phyloP scores from a whole-genome alignment of 1,140 invertebrate species.

The Sitobion miscanthi region DNA sequence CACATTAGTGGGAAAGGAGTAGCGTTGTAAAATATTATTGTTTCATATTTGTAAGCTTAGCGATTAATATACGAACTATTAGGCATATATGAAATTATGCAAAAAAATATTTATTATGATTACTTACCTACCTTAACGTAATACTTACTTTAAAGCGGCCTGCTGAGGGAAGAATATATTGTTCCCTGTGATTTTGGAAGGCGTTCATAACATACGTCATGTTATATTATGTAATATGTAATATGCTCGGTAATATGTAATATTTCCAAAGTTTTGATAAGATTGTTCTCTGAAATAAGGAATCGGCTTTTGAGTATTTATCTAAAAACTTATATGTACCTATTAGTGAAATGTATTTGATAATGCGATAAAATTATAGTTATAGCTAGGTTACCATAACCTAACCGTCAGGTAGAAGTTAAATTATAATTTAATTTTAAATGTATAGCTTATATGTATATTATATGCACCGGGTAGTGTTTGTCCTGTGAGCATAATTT shows the following conservation, averaged over 20 bases:
- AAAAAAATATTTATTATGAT: neutral
- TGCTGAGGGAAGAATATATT: neutral
- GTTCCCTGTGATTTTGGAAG: too few relatives aligned
- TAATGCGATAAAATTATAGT: neutral
- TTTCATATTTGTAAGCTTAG: too few relatives aligned
- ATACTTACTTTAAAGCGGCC: neutral
- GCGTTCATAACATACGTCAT: too few relatives aligned
- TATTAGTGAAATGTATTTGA: neutral
- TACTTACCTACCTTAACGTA: neutral
- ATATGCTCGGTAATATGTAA: neutral
- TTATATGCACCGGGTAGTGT: neutral
- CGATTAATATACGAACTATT: neutral
- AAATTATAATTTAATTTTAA: neutral
- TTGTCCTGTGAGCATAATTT: neutral
- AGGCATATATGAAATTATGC: neutral
- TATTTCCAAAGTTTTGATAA: neutral
- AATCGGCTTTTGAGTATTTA: neutral
- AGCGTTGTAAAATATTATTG: neutral
- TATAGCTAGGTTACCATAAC: neutral
- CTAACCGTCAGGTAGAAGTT: neutral
- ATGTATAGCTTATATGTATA: too few relatives aligned
- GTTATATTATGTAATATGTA: too few relatives aligned
- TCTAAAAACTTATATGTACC: too few relatives aligned
- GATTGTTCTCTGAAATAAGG: neutral
- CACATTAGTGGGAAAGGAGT: neutral